A percentile compares a stretch with the other conserved stretches of the same genome.
phyloP scores from a whole-genome alignment of 2,888 invertebrate species.

The Palloptera scutellata region DNA sequence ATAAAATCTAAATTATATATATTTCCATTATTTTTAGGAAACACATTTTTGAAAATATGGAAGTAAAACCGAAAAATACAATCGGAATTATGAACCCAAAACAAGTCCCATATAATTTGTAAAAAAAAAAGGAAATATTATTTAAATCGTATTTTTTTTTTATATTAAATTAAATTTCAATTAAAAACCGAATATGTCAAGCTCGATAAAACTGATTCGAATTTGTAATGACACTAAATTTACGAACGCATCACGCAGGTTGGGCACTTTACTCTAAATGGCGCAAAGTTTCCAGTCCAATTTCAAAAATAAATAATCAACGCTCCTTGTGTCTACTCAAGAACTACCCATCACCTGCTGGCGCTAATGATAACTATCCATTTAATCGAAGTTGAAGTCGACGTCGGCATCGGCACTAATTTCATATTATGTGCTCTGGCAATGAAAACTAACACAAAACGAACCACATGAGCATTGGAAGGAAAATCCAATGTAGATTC shows the following conservation, averaged over 20 bases:
- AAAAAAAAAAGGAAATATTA: neutral
- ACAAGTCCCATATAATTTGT: neutral
- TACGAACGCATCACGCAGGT: slow-evolving; percentile 39
- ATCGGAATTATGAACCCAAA: neutral
- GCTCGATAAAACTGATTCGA: slow-evolving; percentile 19
- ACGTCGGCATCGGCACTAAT: neutral
- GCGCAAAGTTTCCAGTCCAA: slow-evolving; percentile 20
- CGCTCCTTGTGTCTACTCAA: slow-evolving; percentile 1
- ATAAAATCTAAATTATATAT: slow-evolving; percentile 1
- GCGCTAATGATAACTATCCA: slow-evolving; percentile 29
- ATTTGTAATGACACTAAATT: slow-evolving; percentile 2
- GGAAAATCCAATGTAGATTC: too few species aligned
- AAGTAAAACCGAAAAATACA: too few species aligned
- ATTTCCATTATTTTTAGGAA: too few species aligned
- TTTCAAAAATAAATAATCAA: slow-evolving; percentile 21
- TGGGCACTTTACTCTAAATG: slow-evolving; percentile 30
- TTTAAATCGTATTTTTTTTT: neutral
- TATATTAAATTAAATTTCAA: neutral
- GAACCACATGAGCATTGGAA: neutral
- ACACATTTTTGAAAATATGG: too few species aligned
- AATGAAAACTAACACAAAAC: slow-evolving; percentile 23
- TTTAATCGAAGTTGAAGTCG: slow-evolving; percentile 5
- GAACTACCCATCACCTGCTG: slow-evolving; percentile 11
- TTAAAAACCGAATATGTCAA: neutral
- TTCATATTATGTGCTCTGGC: slow-evolving; percentile 16